Evolutionary conservation across 2,888 invertebrate species (phyloP), one percentile per base, ranked within the genome.

Genomic region (Aspidiotus destructor): DNA sequence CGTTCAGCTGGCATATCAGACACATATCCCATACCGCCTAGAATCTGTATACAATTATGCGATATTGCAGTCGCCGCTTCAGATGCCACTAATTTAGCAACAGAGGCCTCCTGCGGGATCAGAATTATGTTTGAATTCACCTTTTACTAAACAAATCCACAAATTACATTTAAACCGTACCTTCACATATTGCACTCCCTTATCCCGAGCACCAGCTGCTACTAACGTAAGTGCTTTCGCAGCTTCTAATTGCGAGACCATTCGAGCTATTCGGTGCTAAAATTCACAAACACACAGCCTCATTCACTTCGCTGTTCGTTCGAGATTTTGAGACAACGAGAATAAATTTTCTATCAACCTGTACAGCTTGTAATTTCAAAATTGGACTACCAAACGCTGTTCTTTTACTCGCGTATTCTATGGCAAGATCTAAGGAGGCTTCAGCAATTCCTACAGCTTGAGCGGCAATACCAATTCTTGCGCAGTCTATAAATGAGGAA

Each of bases 401-500:
- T 72, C 88, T 79, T 72, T 85, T 80, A 62, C 81, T 80, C 0
- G 87, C 82, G 78, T 88, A 88, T 64, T 82, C 78, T 10, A 87
- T 79, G 0, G 88, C 88, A 71, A 85, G 83, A 74, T 89, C 88
- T n/a, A 89, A 76, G 0, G 88, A 84, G 0, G 87, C 84, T 77
- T 88, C 88, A 0, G 83, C 86, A 70, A 89, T 89, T 58, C 88
- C 88, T 7, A 88, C 77, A 48, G 86, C 88, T 76, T 88, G 88
- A 0, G 85, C 82, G 1, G 88, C 86, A 72, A 89, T 87, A 0
- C 88, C 89, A 55, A 89, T 84, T 73, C 89, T 77, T 0, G 83
- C 88, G 75, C 83, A 83, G 78, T 88, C 87, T 55, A 84, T 77
- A 75, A 84, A 28, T 41, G 40, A 60, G 40, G 13, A 10, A 60